These are phyloP conservation scores for Drosophila mulleri DNA, from an alignment of 2,888 invertebrate genomes.

Conservation along the genomic window DNA sequence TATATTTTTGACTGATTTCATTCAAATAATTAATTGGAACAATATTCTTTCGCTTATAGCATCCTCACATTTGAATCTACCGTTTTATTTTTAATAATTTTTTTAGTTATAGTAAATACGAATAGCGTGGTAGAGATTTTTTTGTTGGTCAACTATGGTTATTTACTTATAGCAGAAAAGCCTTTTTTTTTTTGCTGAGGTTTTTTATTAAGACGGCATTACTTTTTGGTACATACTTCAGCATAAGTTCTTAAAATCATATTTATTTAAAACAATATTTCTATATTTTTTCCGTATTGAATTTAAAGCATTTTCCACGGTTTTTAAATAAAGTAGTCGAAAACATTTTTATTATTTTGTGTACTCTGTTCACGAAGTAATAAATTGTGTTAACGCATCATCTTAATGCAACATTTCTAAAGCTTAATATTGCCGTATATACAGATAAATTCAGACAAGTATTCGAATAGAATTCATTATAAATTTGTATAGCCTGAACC, in stretches of 20 bases:
- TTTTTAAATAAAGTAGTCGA: conserved; percentile 80
- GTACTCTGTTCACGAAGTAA: conserved; percentile 31
- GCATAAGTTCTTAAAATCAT: conserved; percentile 62
- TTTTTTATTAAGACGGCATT: conserved; percentile 45
- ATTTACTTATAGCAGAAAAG: conserved; percentile 57
- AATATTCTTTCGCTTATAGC: conserved; percentile 28
- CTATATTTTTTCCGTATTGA: conserved; percentile 49
- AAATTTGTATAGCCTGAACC: no score
- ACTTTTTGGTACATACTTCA: conserved; percentile 57
- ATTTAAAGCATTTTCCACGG: conserved; percentile 46
- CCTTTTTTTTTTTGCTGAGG: conserved; percentile 61
- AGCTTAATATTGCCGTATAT: neutral
- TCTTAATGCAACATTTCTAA: neutral
- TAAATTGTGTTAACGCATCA: no score
- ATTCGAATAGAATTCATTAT: neutral
- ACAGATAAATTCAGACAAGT: neutral
- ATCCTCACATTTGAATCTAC: conserved; percentile 40
- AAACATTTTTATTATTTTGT: conserved; percentile 32
- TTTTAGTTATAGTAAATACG: conserved; percentile 39
- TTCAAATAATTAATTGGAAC: conserved; percentile 40
- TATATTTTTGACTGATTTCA: conserved; percentile 45
- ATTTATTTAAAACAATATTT: conserved; percentile 22
- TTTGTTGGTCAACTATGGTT: conserved; percentile 4
- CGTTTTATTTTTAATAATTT: conserved; percentile 5
- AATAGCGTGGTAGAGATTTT: conserved; percentile 30